phyloP scores from a whole-genome alignment of 64 coral and sea anemone genomes.

The Catalaphyllia jardinei region DNA sequence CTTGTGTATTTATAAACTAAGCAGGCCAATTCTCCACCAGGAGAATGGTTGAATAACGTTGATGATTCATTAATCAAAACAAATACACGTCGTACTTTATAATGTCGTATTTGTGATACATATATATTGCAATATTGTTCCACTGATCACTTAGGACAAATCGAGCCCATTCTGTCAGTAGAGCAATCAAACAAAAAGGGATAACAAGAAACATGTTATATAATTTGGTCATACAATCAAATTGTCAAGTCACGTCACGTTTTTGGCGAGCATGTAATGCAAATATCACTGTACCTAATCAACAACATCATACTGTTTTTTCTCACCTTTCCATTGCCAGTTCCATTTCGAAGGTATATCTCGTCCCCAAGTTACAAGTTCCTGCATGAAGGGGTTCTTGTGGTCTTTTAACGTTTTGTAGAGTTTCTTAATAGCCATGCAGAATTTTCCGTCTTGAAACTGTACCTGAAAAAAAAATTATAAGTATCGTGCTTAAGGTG shows the following conservation, averaged over 20 bases:
- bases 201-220: neutral
- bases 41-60: no score
- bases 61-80: no score
- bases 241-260: neutral
- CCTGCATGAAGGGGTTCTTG: no score
- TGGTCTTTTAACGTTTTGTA: no score
- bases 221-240: neutral
- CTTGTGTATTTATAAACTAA: neutral
- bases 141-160: neutral
- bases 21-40: no score
- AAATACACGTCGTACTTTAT: neutral
- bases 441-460: no score
- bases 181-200: neutral
- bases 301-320: neutral
- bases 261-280: constrained; percentile 5
- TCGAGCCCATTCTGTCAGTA: neutral
- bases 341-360: constrained; percentile 95
- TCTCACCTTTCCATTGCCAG: constrained; percentile 97
- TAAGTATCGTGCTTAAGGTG: no score
- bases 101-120: no score
- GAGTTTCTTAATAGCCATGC: no score
- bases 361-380: constrained; percentile 81
- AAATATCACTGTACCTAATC: neutral
- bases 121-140: neutral
- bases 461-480: no score